phyloP scores from a whole-genome alignment of 2,888 invertebrate species.

The Agrilus mali region DNA sequence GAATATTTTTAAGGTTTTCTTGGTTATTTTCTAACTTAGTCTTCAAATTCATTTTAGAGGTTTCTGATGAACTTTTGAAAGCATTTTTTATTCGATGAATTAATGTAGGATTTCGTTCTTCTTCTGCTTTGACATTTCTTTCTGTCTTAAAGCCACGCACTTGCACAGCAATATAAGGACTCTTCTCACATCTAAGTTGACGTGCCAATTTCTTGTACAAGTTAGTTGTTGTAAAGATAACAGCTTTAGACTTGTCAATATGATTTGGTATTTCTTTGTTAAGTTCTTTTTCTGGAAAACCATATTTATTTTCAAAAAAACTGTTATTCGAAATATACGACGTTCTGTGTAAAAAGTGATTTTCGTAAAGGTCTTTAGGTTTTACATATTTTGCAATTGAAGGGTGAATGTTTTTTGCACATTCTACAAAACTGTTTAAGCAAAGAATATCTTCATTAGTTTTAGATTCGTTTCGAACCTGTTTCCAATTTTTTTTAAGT shows the following conservation, averaged over 20 bases:
- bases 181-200: constrained; percentile 22
- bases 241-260: constrained; percentile 20
- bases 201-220: constrained; percentile 26
- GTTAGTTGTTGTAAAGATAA: constrained; percentile 9
- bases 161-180: constrained; percentile 37
- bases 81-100: constrained; percentile 51
- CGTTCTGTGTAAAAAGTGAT: constrained; percentile 25
- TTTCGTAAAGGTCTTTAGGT: constrained; percentile 23
- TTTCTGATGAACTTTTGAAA: constrained; percentile 25
- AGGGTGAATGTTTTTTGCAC: constrained; percentile 31
- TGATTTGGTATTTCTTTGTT: constrained; percentile 9
- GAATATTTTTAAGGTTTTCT: constrained; percentile 38
- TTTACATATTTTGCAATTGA: constrained; percentile 28
- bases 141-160: constrained; percentile 71
- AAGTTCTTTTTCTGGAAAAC: constrained; percentile 25
- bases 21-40: constrained; percentile 22
- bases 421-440: constrained; percentile 35
- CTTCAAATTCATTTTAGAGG: constrained; percentile 14
- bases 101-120: constrained; percentile 57
- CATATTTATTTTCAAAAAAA: constrained; percentile 37
- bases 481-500: constrained; percentile 22
- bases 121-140: constrained; percentile 55
- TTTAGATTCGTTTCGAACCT: constrained; percentile 18
- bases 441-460: constrained; percentile 18
- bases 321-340: constrained; percentile 32